Percentiles rank a stretch among this genome's conserved stretches.
These are phyloP conservation scores for Epizoanthus illoricatus DNA, from an alignment of 92 coral and sea anemone species.

Conservation along the genomic window DNA sequence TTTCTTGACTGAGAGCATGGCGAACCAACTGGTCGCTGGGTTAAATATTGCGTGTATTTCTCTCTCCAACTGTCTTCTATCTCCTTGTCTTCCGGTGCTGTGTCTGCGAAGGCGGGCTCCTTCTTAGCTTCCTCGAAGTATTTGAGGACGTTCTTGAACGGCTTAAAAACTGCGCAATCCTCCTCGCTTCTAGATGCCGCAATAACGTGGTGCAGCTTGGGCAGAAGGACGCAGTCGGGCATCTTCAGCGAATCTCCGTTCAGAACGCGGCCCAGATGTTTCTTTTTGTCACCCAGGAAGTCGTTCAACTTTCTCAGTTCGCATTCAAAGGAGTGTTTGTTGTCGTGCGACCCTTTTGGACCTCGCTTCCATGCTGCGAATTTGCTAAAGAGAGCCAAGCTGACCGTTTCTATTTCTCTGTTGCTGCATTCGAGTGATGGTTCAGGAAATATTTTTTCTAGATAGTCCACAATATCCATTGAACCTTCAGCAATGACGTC, in stretches of 20 bases:
- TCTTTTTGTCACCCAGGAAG: constrained; percentile 16
- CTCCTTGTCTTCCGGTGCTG: constrained; percentile 19
- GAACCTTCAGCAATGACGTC: constrained; percentile 44
- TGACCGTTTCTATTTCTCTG: constrained; percentile 26
- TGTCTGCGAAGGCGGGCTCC: constrained; percentile 35
- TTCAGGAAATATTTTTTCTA: constrained; percentile 53
- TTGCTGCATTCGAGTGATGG: constrained; percentile 31
- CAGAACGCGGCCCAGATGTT: constrained; percentile 39
- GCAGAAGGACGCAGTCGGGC: constrained; percentile 76
- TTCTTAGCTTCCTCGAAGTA: constrained; percentile 52
- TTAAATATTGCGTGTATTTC: background rate
- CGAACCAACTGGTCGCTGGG: background rate
- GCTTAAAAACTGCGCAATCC: constrained; percentile 24
- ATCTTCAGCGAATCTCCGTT: constrained; percentile 55
- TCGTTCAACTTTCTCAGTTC: constrained; percentile 50
- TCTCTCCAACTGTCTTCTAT: constrained; percentile 10
- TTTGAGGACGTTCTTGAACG: constrained; percentile 21
- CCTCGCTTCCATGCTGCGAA: constrained; percentile 60
- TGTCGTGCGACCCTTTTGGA: background rate
- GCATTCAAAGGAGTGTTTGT: constrained; percentile 3
- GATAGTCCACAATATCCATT: constrained; percentile 42
- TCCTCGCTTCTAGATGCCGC: constrained; percentile 48
- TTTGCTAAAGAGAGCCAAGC: constrained; percentile 44
- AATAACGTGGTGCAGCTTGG: constrained; percentile 61
- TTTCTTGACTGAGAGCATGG: constrained; percentile 8